Evolutionary conservation across 2,888 invertebrate genomes (phyloP).

Genomic region (Lutraria lutraria): DNA sequence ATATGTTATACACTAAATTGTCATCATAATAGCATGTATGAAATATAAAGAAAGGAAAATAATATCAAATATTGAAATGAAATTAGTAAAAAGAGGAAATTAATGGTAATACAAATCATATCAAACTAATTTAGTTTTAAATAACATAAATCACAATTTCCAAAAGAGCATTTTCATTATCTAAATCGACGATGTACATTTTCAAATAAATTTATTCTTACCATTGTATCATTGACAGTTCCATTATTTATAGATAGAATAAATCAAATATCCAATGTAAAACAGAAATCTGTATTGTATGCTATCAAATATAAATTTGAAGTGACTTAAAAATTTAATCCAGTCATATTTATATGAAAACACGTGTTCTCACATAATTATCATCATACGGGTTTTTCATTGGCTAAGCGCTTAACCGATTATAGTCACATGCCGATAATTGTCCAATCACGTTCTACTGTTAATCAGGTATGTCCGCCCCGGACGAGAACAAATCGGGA

Average conservation of each 20-base stretch:
- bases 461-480: slow-evolving; percentile 41
- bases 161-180: neutral
- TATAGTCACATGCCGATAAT: slow-evolving; percentile 35
- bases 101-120: too few relatives aligned
- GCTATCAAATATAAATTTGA: neutral
- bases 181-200: neutral
- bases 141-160: too few relatives aligned
- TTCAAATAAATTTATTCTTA: neutral
- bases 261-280: neutral
- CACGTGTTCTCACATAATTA: neutral
- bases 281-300: neutral
- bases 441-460: slow-evolving; percentile 21
- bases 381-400: neutral
- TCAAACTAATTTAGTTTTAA: too few relatives aligned
- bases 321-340: neutral
- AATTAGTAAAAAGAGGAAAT: too few relatives aligned
- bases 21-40: too few relatives aligned
- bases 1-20: too few relatives aligned
- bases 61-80: too few relatives aligned
- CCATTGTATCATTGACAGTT: neutral
- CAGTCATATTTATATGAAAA: slow-evolving; percentile 8
- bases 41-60: too few relatives aligned
- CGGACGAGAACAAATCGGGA: slow-evolving; percentile 12
- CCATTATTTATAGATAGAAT: neutral
- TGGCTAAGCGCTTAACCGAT: slow-evolving; percentile 25